These are phyloP conservation scores for Eurytoma californica DNA, from an alignment of 2,888 invertebrate genomes.

Conservation along the genomic window DNA sequence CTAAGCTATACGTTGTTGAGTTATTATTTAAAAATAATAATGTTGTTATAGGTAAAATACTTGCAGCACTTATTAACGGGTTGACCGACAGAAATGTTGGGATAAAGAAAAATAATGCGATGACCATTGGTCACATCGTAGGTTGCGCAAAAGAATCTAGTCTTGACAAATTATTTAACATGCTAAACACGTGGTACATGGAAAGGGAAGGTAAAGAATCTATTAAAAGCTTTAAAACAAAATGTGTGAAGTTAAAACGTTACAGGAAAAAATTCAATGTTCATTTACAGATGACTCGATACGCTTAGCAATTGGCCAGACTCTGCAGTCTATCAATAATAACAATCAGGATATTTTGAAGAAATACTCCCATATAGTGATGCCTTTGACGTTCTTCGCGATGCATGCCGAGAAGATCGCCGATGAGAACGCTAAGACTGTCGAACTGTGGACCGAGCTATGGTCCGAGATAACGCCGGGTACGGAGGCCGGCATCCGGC, in stretches of 20 bases:
- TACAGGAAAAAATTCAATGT: neutral
- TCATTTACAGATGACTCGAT: constrained; percentile 81
- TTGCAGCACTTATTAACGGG: constrained; percentile 83
- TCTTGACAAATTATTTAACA: constrained; percentile 80
- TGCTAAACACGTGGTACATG: constrained; percentile 81
- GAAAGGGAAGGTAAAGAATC: constrained; percentile 79
- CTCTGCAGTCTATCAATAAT: constrained; percentile 87
- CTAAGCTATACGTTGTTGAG: neutral
- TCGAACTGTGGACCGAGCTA: constrained; percentile 89
- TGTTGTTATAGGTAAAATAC: constrained; percentile 77
- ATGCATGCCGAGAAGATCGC: constrained; percentile 89
- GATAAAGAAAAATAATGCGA: constrained; percentile 89
- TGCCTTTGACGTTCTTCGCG: constrained; percentile 92
- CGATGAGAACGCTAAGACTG: constrained; percentile 79
- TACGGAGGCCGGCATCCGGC: constrained; percentile 86
- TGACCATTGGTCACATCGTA: constrained; percentile 89
- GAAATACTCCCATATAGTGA: constrained; percentile 83
- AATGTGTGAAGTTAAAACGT: neutral
- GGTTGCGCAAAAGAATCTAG: constrained; percentile 87
- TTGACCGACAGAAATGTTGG: constrained; percentile 89
- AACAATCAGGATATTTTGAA: constrained; percentile 89
- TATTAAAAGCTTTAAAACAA: neutral
- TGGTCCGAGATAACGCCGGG: constrained; percentile 94
- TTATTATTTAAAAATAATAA: neutral
- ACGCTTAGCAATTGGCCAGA: constrained; percentile 84